Conservation (phyloP, 2,797 vertebrate genomes). For the Crocodylus rhombifer region DNA sequence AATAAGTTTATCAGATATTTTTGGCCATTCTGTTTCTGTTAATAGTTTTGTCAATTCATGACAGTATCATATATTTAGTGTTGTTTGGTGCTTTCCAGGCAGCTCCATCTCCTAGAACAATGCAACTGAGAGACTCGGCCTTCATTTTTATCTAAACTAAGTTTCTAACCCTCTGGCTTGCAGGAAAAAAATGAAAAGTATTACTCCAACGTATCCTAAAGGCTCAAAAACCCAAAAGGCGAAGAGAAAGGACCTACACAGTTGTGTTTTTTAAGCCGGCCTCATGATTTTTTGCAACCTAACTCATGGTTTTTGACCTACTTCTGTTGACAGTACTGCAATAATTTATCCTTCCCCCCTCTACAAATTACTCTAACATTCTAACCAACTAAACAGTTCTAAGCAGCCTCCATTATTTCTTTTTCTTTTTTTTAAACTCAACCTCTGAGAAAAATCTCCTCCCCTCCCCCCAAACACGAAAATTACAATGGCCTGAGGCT, state of each 20-base stretch:
- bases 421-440: neutral
- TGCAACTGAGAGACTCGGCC: too few species aligned
- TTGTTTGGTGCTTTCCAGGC: too few species aligned
- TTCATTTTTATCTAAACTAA: too few species aligned
- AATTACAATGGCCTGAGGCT: neutral
- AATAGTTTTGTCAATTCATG: too few species aligned
- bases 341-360: neutral
- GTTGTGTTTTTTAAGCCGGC: constrained; percentile 4
- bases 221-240: neutral
- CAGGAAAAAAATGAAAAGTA: neutral
- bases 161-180: neutral
- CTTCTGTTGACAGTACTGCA: too few species aligned
- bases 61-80: too few species aligned
- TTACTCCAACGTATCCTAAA: neutral
- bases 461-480: neutral
- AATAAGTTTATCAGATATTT: neutral
- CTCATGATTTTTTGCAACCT: neutral
- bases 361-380: neutral
- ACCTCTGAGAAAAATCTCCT: neutral
- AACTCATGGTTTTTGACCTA: neutral
- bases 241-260: constrained; percentile 11
- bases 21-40: neutral
- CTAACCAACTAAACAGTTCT: neutral
- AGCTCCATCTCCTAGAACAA: too few species aligned
- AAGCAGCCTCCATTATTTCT: neutral